Conservation (phyloP, 2,797 vertebrate genomes). For the Rhinogobio ventralis region DNA sequence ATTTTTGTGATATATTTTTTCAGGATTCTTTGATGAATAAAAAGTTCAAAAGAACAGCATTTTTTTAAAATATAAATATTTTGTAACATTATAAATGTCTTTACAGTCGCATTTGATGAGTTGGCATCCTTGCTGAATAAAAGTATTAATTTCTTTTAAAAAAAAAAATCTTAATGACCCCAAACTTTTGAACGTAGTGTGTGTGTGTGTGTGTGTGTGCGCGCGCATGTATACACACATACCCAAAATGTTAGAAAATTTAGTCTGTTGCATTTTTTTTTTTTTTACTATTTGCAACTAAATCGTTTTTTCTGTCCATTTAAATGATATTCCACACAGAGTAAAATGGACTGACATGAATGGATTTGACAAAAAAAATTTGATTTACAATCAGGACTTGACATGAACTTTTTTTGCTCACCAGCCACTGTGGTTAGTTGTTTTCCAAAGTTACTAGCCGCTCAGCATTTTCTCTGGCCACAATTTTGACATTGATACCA, state of each 20-base stretch:
- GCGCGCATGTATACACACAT: background rate
- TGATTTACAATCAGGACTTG: too few relatives aligned
- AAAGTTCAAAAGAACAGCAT: background rate
- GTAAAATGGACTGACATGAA: background rate
- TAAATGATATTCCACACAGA: background rate
- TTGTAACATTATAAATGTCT: background rate
- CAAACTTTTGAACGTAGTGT: too few relatives aligned
- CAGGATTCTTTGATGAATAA: too few relatives aligned
- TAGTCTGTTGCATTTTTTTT: background rate
- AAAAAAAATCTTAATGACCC: too few relatives aligned
- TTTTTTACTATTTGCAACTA: background rate
- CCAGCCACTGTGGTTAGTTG: too few relatives aligned
- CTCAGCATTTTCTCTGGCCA: too few relatives aligned
- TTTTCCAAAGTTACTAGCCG: too few relatives aligned
- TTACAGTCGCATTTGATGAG: too few relatives aligned
- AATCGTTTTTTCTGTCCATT: background rate
- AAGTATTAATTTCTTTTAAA: too few relatives aligned
- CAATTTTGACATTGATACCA: too few relatives aligned
- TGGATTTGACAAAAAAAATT: background rate
- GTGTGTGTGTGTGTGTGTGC: background rate
- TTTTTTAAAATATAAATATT: background rate
- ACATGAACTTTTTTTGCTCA: too few relatives aligned
- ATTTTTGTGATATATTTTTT: background rate
- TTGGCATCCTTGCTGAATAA: background rate
- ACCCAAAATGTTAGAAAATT: background rate